Percentiles rank a stretch among this genome's conserved stretches.
Evolutionary conservation across 2,888 invertebrate genomes (phyloP).

Genomic region (Incurvaria masculella): DNA sequence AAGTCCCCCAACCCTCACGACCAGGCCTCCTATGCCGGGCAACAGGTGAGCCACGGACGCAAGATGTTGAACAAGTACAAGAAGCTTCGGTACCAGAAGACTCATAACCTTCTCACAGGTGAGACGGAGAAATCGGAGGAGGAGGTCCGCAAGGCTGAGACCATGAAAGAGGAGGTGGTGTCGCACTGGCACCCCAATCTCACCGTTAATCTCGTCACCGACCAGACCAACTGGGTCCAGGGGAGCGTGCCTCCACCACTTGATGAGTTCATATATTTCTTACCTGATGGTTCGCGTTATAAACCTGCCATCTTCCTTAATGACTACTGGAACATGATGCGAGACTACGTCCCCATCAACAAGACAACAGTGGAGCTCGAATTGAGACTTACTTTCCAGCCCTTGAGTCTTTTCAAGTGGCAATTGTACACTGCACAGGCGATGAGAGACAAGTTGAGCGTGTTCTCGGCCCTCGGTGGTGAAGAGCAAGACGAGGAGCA

Average conservation of each 20-base stretch:
- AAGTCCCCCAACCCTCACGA: slow-evolving; percentile 78
- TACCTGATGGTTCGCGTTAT: slow-evolving; percentile 82
- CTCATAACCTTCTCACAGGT: slow-evolving; percentile 93
- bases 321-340: slow-evolving; percentile 98
- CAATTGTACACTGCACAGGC: slow-evolving; percentile 97
- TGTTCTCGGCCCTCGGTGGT: slow-evolving; percentile 58
- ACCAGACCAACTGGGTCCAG: slow-evolving; percentile 92
- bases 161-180: slow-evolving; percentile 80
- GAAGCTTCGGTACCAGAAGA: slow-evolving; percentile 80
- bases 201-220: slow-evolving; percentile 91
- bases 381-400: slow-evolving; percentile 76
- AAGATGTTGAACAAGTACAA: slow-evolving; percentile 91
- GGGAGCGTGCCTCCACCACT: slow-evolving; percentile 90
- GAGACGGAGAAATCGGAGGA: slow-evolving; percentile 75
- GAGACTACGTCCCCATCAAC: slow-evolving; percentile 92
- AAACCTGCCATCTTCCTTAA: slow-evolving; percentile 93
- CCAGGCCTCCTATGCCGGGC: slow-evolving; percentile 62
- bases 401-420: slow-evolving; percentile 95
- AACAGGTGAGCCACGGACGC: slow-evolving; percentile 67
- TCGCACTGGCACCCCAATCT: slow-evolving; percentile 99
- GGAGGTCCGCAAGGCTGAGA: slow-evolving; percentile 74
- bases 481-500: slow-evolving; percentile 87
- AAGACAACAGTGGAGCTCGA: slow-evolving; percentile 71
- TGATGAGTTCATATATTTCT: slow-evolving; percentile 88
- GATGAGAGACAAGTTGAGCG: slow-evolving; percentile 85